A percentile compares a stretch with the other conserved stretches of the same genome.
Evolutionary conservation across 2,113 vertebrate species (phyloP).

Genomic region (Alouatta palliata): DNA sequence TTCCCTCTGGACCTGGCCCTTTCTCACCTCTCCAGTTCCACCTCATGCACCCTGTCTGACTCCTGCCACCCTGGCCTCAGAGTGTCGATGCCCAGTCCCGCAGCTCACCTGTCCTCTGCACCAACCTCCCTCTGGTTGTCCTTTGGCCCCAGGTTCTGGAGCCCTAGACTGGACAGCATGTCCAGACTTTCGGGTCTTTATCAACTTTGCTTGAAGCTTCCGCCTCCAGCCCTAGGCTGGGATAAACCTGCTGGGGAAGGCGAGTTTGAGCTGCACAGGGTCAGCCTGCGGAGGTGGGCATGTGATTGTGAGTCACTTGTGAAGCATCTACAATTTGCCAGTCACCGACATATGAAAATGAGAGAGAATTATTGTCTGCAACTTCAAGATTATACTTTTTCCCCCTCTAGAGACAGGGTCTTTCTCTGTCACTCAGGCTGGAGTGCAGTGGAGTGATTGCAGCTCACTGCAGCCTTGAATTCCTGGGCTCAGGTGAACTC

Average conservation of each 20-base stretch:
- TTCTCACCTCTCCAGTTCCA: not conserved
- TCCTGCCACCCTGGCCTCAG: not conserved
- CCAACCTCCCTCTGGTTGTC: not conserved
- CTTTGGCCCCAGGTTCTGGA: not conserved
- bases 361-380: not conserved
- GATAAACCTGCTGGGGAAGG: too few species aligned
- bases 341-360: not conserved
- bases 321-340: not conserved
- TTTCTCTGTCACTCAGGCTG: too few species aligned
- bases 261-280: not conserved
- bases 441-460: too few species aligned
- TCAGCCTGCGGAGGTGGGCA: not conserved
- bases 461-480: too few species aligned
- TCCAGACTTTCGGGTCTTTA: not conserved
- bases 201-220: not conserved
- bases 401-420: too few species aligned
- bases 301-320: not conserved
- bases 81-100: too few species aligned
- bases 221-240: not conserved
- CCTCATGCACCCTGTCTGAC: not conserved
- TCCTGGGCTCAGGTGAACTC: too few species aligned
- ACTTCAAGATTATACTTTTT: too few species aligned
- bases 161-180: too few species aligned
- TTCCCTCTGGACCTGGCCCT: not conserved
- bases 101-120: too few species aligned